Percentiles rank a stretch among this genome's conserved stretches.
phyloP scores from a whole-genome alignment of 1,140 invertebrate genomes.

The Chionoecetes opilio region DNA sequence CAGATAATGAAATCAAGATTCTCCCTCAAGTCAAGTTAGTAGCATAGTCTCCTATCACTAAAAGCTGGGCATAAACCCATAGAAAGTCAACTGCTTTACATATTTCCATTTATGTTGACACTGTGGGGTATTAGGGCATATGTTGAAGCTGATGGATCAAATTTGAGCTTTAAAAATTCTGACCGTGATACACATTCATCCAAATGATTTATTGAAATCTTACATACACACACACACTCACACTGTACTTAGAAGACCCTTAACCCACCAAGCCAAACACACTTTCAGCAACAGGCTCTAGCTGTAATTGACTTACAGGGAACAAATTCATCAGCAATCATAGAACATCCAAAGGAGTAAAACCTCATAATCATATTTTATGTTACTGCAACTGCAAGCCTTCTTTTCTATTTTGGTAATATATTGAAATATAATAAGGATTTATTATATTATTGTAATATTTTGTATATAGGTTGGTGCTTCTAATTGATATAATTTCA shows the following conservation, averaged over 20 bases:
- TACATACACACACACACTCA: no score
- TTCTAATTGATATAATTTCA: slow-evolving; percentile 70
- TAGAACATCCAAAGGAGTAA: slow-evolving; percentile 21
- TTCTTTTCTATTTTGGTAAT: slow-evolving; percentile 59
- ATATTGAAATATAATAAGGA: slow-evolving; percentile 62
- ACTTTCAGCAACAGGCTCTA: neutral
- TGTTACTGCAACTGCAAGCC: slow-evolving; percentile 67
- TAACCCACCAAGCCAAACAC: neutral
- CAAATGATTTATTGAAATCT: neutral
- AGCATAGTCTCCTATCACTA: slow-evolving; percentile 58
- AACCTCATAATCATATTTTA: neutral
- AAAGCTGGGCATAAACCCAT: slow-evolving; percentile 51
- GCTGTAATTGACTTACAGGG: neutral
- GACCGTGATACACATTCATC: neutral
- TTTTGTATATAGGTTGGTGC: slow-evolving; percentile 79
- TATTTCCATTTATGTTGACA: slow-evolving; percentile 35
- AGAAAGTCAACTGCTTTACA: slow-evolving; percentile 40
- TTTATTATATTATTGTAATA: slow-evolving; percentile 72
- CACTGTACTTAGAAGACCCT: neutral
- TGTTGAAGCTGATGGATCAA: slow-evolving; percentile 32
- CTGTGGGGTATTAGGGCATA: slow-evolving; percentile 64
- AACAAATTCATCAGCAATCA: neutral
- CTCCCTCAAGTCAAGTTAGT: slow-evolving; percentile 61
- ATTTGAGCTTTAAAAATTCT: neutral
- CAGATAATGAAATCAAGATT: slow-evolving; percentile 69